These are phyloP conservation scores for Leptopilina myrica DNA, from an alignment of 2,888 invertebrate genomes.

Conservation along the genomic window DNA sequence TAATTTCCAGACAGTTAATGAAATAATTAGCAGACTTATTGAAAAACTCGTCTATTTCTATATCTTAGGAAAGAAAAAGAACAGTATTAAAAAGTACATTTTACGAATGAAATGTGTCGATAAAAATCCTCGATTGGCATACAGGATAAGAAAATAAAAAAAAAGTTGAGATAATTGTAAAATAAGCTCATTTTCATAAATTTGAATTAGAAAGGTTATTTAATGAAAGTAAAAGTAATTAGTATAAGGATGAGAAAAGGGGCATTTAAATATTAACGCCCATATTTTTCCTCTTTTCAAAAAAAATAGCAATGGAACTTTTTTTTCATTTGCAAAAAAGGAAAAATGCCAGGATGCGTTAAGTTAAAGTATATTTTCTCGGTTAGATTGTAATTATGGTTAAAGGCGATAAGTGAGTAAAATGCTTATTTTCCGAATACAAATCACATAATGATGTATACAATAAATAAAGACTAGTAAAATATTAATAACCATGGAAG, in stretches of 20 bases:
- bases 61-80: neutral
- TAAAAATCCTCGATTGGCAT: conserved; percentile 1
- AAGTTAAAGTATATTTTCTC: neutral
- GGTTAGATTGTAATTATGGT: neutral
- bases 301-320: neutral
- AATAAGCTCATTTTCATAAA: conserved; percentile 1
- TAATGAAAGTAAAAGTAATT: conserved; percentile 27
- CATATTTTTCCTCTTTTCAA: neutral
- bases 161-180: conserved; percentile 12
- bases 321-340: neutral
- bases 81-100: neutral
- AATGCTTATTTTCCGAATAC: conserved; percentile 18
- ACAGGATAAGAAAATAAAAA: neutral
- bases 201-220: conserved; percentile 19
- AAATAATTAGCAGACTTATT: neutral
- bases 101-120: neutral
- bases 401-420: conserved; percentile 31
- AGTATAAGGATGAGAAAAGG: neutral
- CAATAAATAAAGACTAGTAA: conserved; percentile 19
- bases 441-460: conserved; percentile 29
- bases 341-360: neutral
- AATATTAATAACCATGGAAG: conserved; percentile 12
- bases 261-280: conserved; percentile 4
- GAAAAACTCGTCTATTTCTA: neutral
- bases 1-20: too few relatives aligned